Conservation (phyloP, 2,888 invertebrate species). For the Caradrina kadenii region DNA sequence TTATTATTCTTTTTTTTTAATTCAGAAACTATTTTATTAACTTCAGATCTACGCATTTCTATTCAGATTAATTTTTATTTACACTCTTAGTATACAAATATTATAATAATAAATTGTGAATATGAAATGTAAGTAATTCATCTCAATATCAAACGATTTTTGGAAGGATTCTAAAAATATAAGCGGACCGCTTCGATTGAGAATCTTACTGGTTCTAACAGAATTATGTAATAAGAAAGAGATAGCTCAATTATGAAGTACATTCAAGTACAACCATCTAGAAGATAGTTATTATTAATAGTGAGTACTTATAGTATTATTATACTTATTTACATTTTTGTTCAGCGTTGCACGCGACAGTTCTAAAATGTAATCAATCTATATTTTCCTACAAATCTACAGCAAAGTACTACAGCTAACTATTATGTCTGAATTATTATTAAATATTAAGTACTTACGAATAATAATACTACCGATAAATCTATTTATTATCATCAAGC, state of each 20-base stretch:
- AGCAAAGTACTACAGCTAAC: slow-evolving; percentile 24
- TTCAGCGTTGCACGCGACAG: slow-evolving; percentile 64
- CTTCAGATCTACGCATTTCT: slow-evolving; percentile 14
- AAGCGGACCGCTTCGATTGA: neutral
- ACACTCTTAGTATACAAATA: slow-evolving; percentile 20
- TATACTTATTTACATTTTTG: slow-evolving; percentile 60
- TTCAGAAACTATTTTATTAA: slow-evolving; percentile 4
- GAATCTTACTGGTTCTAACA: neutral
- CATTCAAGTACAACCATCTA: neutral
- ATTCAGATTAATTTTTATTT: slow-evolving; percentile 20
- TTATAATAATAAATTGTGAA: slow-evolving; percentile 3
- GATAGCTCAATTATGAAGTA: slow-evolving; percentile 1
- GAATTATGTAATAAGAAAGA: neutral
- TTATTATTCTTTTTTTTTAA: slow-evolving; percentile 10
- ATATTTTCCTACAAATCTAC: slow-evolving; percentile 49
- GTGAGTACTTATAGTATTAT: slow-evolving; percentile 42
- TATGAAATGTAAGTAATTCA: neutral
- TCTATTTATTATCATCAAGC: slow-evolving; percentile 38
- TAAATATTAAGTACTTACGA: slow-evolving; percentile 32
- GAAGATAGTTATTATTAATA: slow-evolving; percentile 13
- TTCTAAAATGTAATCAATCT: slow-evolving; percentile 47
- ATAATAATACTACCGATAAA: slow-evolving; percentile 32
- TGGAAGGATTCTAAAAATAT: neutral
- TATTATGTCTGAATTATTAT: slow-evolving; percentile 36
- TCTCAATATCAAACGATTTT: neutral